These are phyloP conservation scores for Cantharis lateralis DNA, from an alignment of 2,888 invertebrate genomes.

Conservation along the genomic window DNA sequence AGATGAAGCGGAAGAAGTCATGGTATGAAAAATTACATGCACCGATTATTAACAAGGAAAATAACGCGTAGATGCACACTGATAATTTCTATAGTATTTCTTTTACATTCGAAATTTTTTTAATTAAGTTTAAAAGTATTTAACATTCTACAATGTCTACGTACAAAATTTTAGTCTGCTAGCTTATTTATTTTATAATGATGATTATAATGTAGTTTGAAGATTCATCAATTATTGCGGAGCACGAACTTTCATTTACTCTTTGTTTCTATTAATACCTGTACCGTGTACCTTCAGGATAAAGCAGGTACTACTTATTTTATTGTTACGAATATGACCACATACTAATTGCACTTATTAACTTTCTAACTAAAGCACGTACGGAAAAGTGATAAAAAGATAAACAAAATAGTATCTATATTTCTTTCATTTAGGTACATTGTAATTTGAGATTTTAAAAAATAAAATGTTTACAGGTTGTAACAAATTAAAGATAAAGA, in stretches of 20 bases:
- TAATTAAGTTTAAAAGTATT: neutral
- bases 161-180: neutral
- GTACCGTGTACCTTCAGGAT: neutral
- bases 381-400: neutral
- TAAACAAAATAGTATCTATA: no score
- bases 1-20: constrained; percentile 12
- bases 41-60: constrained; percentile 28
- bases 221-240: neutral
- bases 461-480: no score
- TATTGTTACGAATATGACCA: neutral
- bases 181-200: neutral
- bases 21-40: constrained; percentile 24
- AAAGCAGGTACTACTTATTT: neutral
- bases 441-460: no score
- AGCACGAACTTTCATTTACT: neutral
- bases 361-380: neutral
- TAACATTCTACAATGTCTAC: neutral
- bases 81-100: neutral
- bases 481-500: no score
- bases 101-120: neutral
- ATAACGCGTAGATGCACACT: constrained; percentile 5
- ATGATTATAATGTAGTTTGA: neutral
- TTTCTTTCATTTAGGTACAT: no score
- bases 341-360: neutral
- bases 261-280: neutral